A percentile compares a stretch with the other conserved stretches of the same genome.
These are phyloP conservation scores for Micrasema minimum DNA, from an alignment of 1,140 invertebrate genomes.

Conservation along the genomic window DNA sequence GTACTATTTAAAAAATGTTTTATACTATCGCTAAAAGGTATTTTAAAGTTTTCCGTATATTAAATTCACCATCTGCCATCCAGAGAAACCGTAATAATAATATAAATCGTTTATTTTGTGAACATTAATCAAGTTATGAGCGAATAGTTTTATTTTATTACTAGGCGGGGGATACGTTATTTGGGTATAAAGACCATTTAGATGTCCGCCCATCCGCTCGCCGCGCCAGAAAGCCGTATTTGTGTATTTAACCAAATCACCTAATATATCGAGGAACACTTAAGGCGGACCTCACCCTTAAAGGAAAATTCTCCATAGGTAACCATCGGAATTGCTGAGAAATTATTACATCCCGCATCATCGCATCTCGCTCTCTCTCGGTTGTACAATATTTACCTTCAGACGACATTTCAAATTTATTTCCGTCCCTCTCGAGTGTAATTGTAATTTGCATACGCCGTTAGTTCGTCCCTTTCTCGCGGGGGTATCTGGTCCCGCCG, in stretches of 20 bases:
- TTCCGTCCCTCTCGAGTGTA: constrained; percentile 47
- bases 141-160: no score
- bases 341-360: constrained; percentile 45
- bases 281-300: constrained; percentile 9
- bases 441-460: constrained; percentile 49
- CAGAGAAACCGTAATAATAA: no score
- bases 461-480: constrained; percentile 49
- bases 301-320: constrained; percentile 31
- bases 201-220: no score
- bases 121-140: no score
- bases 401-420: constrained; percentile 48
- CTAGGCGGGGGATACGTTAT: no score
- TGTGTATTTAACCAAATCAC: constrained; percentile 28
- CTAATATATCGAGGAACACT: constrained; percentile 13
- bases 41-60: no score
- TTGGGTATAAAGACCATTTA: no score
- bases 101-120: no score
- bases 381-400: constrained; percentile 41
- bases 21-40: no score
- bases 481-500: constrained; percentile 39
- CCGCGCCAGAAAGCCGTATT: constrained; percentile 2
- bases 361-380: constrained; percentile 14
- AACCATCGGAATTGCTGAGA: constrained; percentile 38
- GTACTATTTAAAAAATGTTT: no score
- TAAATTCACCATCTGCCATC: no score